Conservation (phyloP, 2,797 vertebrate species). For the Salmo trutta region DNA sequence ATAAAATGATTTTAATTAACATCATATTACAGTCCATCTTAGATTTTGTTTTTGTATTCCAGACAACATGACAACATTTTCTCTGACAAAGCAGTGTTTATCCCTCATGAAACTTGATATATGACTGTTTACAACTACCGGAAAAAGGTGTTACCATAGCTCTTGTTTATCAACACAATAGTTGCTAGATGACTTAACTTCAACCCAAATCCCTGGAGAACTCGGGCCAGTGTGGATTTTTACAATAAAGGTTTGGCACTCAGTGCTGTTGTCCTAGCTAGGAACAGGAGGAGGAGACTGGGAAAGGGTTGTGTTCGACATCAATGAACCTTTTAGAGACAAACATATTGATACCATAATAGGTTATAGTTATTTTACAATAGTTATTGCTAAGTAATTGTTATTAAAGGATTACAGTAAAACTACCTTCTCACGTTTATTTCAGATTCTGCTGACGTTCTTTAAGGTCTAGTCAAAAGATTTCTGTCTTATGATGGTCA, state of each 20-base stretch:
- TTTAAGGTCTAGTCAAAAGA: neutral
- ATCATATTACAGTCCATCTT: neutral
- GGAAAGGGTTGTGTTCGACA: neutral
- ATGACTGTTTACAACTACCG: neutral
- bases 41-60: neutral
- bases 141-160: neutral
- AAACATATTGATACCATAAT: neutral
- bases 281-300: neutral
- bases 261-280: neutral
- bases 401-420: neutral
- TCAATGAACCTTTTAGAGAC: neutral
- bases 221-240: neutral
- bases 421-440: neutral
- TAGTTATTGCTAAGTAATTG: neutral
- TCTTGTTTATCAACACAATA: neutral
- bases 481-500: neutral
- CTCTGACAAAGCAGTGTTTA: neutral
- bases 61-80: neutral
- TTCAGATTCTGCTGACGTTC: neutral
- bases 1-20: too few relatives aligned
- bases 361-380: neutral
- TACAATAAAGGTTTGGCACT: neutral
- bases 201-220: neutral
- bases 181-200: neutral
- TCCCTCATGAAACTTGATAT: neutral